Base-by-base conservation (phyloP, 2,797 vertebrate genomes). In the Coilia nasus region DNA sequence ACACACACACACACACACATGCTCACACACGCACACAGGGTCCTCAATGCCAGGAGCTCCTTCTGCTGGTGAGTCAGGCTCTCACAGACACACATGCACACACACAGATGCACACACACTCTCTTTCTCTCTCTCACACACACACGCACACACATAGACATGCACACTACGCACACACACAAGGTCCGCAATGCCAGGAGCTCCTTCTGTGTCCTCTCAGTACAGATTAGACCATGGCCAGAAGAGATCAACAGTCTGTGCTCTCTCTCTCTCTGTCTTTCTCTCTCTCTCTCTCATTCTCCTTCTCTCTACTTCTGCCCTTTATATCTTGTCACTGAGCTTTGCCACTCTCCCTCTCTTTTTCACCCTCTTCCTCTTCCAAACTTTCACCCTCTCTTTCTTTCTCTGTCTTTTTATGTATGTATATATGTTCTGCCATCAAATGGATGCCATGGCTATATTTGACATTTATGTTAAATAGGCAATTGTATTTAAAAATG, bases 201-300 rank as follows among this genome's bases (percentile, higher is more conserved):
- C 31, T 78, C 71, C 71, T 78, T 78, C 71, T 78, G 71, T 41
- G 71, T 78, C 71, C 71, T 41, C 35, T 78, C 71, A 78, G 71
- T 0, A 78, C 71, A 78, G 71, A 78, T 78, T 41, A 84, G 67
- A 56, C 46, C 28, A 15, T 84, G 46, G 54, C 46, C 21, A 21
- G 57, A 60, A 54, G 3, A 54, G 50, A 54, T 9, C 50, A 54
- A 54, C 50, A 54, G 50, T 10, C 50, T 54, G 50, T 14, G 14
- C 50, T 54, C 50, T 54, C 9, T 54, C 9, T 54, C 50, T 54
- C 9, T 54, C 50, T 54, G 50, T 9, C 23, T 67, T 10, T 28
- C 62, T 14, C 6, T 28, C 62, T 28, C 15, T 67, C 23, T 28
- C 60, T n/a, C n/a, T 62, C 9, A 25, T 35, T 35, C 35, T 41